These are phyloP conservation scores for Sparus aurata DNA, from an alignment of 2,797 vertebrate genomes.

Conservation along the genomic window DNA sequence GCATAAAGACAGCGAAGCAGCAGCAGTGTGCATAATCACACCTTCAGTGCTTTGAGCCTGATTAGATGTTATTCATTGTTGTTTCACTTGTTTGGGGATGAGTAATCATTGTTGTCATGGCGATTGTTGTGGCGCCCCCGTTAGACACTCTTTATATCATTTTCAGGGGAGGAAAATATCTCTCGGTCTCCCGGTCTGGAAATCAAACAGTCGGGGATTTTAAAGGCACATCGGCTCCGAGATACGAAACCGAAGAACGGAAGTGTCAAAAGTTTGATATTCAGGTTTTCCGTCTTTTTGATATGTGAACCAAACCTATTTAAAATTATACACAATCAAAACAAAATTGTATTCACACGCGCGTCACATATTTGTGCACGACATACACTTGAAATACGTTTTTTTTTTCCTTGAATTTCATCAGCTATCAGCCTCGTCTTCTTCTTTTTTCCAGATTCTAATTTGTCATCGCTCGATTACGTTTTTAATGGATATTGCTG, in stretches of 20 bases:
- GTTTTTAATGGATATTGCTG: no score
- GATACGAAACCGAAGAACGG: background rate
- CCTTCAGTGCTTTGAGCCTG: slow-evolving; percentile 65
- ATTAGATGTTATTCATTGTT: slow-evolving; percentile 75
- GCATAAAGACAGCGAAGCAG: slow-evolving; percentile 62
- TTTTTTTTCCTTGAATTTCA: no score
- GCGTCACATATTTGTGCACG: no score
- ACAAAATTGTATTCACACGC: background rate
- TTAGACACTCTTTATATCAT: slow-evolving; percentile 62
- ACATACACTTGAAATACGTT: no score
- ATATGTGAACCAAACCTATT: no score
- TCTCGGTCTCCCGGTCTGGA: slow-evolving; percentile 20
- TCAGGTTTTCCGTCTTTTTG: no score
- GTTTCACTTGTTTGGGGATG: slow-evolving; percentile 73
- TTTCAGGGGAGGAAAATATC: slow-evolving; percentile 51
- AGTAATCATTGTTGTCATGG: slow-evolving; percentile 79
- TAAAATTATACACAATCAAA: background rate
- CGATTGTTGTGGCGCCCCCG: slow-evolving; percentile 69
- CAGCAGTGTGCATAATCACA: slow-evolving; percentile 71
- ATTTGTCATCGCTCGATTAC: no score
- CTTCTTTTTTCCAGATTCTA: no score
- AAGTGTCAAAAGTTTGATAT: background rate
- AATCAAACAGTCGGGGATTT: slow-evolving; percentile 36
- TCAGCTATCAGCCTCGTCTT: no score
- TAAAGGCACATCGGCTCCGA: slow-evolving; percentile 25